phyloP scores from a whole-genome alignment of 2,888 invertebrate genomes.

The Eulithis testata region DNA sequence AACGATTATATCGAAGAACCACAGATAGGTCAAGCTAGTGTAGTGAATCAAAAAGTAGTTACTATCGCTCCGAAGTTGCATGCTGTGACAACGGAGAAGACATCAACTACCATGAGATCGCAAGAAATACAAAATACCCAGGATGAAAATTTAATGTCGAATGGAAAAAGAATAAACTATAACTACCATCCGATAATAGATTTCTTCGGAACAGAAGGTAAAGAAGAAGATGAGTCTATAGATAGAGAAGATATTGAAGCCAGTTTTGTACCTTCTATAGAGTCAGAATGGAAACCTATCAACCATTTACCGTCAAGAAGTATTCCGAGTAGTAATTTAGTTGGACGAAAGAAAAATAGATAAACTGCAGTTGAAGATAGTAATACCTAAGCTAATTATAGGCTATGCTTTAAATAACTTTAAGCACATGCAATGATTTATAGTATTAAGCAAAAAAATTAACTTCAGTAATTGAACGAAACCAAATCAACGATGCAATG shows the following conservation, averaged over 20 bases:
- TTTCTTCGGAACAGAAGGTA: constrained; percentile 86
- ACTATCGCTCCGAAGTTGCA: constrained; percentile 73
- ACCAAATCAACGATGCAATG: constrained; percentile 74
- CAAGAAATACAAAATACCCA: constrained; percentile 49
- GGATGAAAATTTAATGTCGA: constrained; percentile 56
- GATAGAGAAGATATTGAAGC: constrained; percentile 71
- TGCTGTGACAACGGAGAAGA: constrained; percentile 59
- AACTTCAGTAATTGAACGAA: constrained; percentile 52
- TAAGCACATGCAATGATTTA: neutral
- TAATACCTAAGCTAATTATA: neutral
- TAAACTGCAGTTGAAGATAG: constrained; percentile 24
- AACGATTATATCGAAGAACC: constrained; percentile 63
- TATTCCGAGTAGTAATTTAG: constrained; percentile 43
- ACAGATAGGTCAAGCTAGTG: constrained; percentile 58
- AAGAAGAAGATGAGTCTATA: constrained; percentile 65
- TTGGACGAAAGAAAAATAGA: constrained; percentile 46
- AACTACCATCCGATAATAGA: constrained; percentile 94
- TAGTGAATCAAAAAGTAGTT: constrained; percentile 48
- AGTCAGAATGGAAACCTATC: constrained; percentile 82
- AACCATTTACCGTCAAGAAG: constrained; percentile 63
- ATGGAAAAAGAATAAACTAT: constrained; percentile 88
- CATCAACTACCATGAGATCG: constrained; percentile 48
- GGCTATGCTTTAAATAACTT: neutral
- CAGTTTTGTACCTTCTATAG: constrained; percentile 58
- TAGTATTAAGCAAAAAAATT: constrained; percentile 23